Percentiles rank a stretch among this genome's conserved stretches.
phyloP scores from a whole-genome alignment of 2,888 invertebrate species.

The Tipula helvola region DNA sequence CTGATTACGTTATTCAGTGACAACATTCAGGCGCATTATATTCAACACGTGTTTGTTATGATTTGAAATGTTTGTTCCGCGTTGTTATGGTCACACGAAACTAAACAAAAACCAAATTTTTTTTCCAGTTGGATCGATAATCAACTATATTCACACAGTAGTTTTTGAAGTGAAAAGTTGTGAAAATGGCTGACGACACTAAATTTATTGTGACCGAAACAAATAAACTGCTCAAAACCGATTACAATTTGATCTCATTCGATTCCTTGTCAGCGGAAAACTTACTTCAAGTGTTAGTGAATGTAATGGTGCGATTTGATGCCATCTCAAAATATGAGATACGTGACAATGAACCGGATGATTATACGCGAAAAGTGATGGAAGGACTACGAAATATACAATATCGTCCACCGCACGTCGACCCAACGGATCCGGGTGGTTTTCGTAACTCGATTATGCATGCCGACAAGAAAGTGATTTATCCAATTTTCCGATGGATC shows the following conservation, averaged over 20 bases:
- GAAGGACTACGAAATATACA: conserved; percentile 63
- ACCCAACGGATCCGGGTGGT: conserved; percentile 30
- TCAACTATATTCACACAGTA: neutral
- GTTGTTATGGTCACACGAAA: neutral
- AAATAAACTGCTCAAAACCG: conserved; percentile 56
- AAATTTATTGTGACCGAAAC: conserved; percentile 60
- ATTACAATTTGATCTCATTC: conserved; percentile 72
- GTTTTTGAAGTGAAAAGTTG: neutral
- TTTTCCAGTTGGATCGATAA: neutral
- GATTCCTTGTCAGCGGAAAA: conserved; percentile 65
- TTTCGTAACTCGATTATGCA: conserved; percentile 39
- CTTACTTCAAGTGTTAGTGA: conserved; percentile 62
- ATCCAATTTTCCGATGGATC: conserved; percentile 71
- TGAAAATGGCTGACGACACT: conserved; percentile 49
- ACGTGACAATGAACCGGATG: conserved; percentile 61
- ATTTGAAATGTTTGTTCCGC: neutral
- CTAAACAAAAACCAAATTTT: neutral
- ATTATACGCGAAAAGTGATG: conserved; percentile 57
- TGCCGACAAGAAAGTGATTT: conserved; percentile 62
- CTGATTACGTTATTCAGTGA: too few relatives aligned
- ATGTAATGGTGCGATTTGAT: conserved; percentile 61
- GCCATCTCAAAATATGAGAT: conserved; percentile 58
- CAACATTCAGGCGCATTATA: neutral
- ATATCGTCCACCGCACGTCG: conserved; percentile 52
- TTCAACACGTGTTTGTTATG: neutral